Evolutionary conservation across 2,888 invertebrate genomes (phyloP).

Genomic region (Candidula unifasciata): DNA sequence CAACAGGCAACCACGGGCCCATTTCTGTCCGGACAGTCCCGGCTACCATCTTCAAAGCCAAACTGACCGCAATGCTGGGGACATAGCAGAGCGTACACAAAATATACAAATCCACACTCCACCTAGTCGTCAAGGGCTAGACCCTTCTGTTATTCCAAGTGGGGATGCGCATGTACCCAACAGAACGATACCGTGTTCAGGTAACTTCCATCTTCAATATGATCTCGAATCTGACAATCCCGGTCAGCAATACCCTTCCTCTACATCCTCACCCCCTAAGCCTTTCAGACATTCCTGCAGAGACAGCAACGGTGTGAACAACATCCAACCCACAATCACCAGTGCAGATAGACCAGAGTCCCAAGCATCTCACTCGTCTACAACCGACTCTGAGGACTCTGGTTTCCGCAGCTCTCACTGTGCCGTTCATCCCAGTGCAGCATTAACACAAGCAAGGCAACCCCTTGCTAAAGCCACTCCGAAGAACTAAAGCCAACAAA

Average conservation of each 20-base stretch:
- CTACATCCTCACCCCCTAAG: constrained; percentile 13
- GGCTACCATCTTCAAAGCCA: background rate
- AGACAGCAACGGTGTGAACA: constrained; percentile 22
- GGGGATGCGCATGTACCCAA: background rate
- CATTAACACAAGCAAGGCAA: constrained; percentile 55
- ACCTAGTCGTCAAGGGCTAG: background rate
- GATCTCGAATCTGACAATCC: background rate
- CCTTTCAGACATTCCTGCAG: constrained; percentile 38
- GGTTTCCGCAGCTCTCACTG: constrained; percentile 72
- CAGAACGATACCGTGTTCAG: background rate
- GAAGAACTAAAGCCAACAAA: constrained; percentile 36
- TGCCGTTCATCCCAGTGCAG: constrained; percentile 58
- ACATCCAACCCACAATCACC: background rate
- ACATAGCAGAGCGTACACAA: background rate
- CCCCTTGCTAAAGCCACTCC: constrained; percentile 64
- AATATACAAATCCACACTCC: background rate
- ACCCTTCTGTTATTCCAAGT: background rate
- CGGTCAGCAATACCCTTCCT: background rate
- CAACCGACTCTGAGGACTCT: constrained; percentile 73
- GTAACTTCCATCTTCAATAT: background rate
- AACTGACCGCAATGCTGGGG: background rate
- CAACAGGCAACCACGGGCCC: background rate
- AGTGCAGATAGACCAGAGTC: constrained; percentile 66
- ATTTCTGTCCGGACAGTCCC: background rate
- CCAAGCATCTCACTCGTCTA: constrained; percentile 63